Percentiles rank a stretch among this genome's conserved stretches.
These are phyloP conservation scores for Achatina immaculata DNA, from an alignment of 1,140 invertebrate genomes.

Conservation along the genomic window DNA sequence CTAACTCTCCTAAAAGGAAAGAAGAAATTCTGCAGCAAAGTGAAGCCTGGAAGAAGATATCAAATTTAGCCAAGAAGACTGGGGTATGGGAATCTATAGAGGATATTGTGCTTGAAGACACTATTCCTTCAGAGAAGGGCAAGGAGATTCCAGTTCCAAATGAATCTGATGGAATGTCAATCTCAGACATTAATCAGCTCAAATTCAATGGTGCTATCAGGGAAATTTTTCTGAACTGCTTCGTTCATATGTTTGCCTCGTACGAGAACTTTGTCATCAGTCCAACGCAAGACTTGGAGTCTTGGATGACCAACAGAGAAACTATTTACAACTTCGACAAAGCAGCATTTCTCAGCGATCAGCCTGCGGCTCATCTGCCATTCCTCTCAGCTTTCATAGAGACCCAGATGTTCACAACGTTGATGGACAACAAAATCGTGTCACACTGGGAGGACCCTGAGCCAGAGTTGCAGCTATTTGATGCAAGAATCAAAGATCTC, in stretches of 20 bases:
- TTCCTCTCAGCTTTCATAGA: constrained; percentile 97
- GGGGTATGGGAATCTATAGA: constrained; percentile 72
- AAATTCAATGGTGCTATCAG: constrained; percentile 92
- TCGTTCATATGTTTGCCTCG: constrained; percentile 93
- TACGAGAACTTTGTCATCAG: constrained; percentile 98
- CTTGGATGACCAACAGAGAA: constrained; percentile 88
- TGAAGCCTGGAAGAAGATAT: constrained; percentile 83
- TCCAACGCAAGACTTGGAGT: constrained; percentile 85
- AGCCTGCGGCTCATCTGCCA: constrained; percentile 92
- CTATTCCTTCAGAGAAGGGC: constrained; percentile 73
- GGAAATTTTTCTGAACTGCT: constrained; percentile 95
- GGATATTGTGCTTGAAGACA: constrained; percentile 60
- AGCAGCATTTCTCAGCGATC: constrained; percentile 97
- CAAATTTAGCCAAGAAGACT: constrained; percentile 83
- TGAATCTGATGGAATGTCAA: constrained; percentile 72
- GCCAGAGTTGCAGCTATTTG: constrained; percentile 77
- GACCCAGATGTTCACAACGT: constrained; percentile 98
- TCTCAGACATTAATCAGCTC: constrained; percentile 72
- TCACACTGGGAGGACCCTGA: constrained; percentile 80
- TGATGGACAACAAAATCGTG: constrained; percentile 97
- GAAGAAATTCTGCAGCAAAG: constrained; percentile 74
- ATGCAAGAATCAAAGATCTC: constrained; percentile 66
- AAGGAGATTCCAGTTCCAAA: constrained; percentile 36
- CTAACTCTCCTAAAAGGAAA: constrained; percentile 59
- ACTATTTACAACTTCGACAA: constrained; percentile 97